Evolutionary conservation across 2,113 vertebrate species (phyloP).

Genomic region (Natator depressus): DNA sequence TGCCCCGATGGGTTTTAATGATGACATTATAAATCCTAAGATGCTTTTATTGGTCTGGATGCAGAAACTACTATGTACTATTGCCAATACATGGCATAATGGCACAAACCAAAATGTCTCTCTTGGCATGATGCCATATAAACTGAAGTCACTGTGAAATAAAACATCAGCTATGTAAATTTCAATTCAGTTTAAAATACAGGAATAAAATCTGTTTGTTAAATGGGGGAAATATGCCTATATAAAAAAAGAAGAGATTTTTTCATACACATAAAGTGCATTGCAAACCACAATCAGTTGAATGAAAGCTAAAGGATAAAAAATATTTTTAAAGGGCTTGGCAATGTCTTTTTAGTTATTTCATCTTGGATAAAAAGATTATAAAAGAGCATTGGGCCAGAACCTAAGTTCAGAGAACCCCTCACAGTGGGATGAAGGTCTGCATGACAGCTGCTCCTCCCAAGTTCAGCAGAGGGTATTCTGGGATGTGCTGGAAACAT

Average conservation of each 20-base stretch:
- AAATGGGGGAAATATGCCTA: background rate
- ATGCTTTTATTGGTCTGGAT: background rate
- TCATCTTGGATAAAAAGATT: background rate
- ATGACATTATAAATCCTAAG: constrained; percentile 67
- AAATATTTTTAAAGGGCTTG: background rate
- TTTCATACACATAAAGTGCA: accelerated
- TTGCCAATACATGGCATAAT: constrained; percentile 51
- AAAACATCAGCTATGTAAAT: constrained; percentile 59
- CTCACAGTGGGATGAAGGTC: background rate
- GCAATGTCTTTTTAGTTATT: background rate
- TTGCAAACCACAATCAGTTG: background rate
- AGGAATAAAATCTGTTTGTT: background rate
- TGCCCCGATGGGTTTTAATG: constrained; percentile 35
- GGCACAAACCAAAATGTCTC: constrained; percentile 63
- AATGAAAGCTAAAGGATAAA: background rate
- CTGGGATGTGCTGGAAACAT: background rate
- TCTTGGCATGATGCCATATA: constrained; percentile 56
- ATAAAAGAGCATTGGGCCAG: background rate
- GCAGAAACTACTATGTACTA: constrained; percentile 40
- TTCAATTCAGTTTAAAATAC: constrained; percentile 31
- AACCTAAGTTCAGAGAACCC: background rate
- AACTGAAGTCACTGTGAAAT: constrained; percentile 59
- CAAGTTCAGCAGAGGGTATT: background rate
- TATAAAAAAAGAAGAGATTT: background rate
- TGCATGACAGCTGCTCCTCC: background rate